A percentile compares a stretch with the other conserved stretches of the same genome.
Conservation (phyloP, 2,888 invertebrate species). For the Synanthedon andrenaeformis region DNA sequence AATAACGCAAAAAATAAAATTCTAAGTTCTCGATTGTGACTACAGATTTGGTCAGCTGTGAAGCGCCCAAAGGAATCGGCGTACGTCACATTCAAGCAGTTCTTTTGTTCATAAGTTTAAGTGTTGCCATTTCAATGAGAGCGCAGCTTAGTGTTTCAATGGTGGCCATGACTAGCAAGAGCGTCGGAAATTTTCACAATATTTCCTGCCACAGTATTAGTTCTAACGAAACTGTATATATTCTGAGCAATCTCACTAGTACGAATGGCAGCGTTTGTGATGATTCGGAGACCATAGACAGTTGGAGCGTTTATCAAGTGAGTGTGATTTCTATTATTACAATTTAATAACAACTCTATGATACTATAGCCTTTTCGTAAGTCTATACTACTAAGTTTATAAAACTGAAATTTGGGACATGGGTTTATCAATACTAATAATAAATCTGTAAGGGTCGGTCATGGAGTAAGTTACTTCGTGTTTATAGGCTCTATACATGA, state of each 20-base stretch:
- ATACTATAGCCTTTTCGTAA: no score
- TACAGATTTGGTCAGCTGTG: neutral
- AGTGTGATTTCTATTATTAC: constrained; percentile 9
- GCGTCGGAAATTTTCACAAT: neutral
- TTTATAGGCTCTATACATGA: no score
- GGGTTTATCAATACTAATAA: no score
- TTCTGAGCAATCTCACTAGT: neutral
- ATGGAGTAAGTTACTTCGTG: no score
- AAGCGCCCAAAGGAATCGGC: constrained; percentile 29
- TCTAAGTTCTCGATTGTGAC: no score
- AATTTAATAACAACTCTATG: no score
- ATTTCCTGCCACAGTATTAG: neutral
- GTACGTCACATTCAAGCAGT: constrained; percentile 34
- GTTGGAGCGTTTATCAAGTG: constrained; percentile 33
- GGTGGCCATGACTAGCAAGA: constrained; percentile 39
- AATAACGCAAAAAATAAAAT: no score
- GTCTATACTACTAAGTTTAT: no score
- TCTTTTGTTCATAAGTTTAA: constrained; percentile 32
- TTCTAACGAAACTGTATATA: neutral
- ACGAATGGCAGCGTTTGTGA: neutral
- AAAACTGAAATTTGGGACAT: no score
- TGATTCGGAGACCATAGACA: constrained; percentile 5
- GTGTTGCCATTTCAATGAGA: constrained; percentile 22
- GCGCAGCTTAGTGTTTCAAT: constrained; percentile 18
- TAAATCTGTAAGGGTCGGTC: no score